Evolutionary conservation across 2,113 vertebrate species (phyloP).

Genomic region (Podiceps cristatus): DNA sequence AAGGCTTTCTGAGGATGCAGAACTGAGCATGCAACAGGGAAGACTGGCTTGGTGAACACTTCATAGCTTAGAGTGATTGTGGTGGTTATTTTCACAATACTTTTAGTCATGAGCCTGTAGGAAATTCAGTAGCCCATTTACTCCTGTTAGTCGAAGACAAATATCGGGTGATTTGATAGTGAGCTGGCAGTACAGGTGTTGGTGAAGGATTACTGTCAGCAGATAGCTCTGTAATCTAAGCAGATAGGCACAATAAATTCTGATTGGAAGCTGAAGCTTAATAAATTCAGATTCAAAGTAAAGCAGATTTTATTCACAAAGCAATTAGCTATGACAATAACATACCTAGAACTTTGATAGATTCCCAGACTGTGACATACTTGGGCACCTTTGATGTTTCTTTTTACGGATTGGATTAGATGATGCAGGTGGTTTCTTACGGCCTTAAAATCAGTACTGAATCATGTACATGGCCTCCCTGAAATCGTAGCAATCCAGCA

Average conservation of each 20-base stretch:
- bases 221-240: background rate
- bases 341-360: background rate
- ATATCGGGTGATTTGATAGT: background rate
- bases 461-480: background rate
- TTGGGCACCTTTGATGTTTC: background rate
- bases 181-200: background rate
- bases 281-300: background rate
- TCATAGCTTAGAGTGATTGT: background rate
- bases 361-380: background rate
- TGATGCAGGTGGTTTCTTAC: background rate
- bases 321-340: background rate
- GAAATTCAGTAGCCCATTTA: background rate
- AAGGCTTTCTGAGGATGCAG: background rate
- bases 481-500: background rate
- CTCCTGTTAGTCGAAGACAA: background rate
- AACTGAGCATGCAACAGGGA: background rate
- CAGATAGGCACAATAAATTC: background rate
- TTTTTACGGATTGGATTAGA: background rate
- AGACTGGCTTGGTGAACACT: background rate
- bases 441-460: background rate
- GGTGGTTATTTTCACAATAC: background rate
- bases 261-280: background rate
- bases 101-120: background rate
- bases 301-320: background rate
- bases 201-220: background rate